A percentile compares a stretch with the other conserved stretches of the same genome.
Evolutionary conservation across 2,113 vertebrate genomes (phyloP).

Genomic region (Irena cyanogastra): DNA sequence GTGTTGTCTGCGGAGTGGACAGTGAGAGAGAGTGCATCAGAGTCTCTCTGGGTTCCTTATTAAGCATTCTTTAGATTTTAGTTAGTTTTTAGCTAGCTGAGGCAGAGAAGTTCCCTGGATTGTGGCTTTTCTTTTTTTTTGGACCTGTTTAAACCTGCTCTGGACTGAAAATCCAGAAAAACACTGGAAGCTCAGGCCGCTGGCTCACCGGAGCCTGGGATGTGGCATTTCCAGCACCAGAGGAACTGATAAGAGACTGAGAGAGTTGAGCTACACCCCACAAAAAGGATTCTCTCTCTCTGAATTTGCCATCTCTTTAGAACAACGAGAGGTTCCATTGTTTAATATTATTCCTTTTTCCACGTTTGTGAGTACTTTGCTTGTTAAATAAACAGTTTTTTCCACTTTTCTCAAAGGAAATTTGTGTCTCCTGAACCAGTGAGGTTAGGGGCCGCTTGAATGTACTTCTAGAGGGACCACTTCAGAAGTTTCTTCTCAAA

Average conservation of each 20-base stretch:
- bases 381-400: neutral
- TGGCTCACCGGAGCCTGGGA: fast-evolving
- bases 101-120: neutral
- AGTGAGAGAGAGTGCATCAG: neutral
- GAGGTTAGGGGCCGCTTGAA: fast-evolving
- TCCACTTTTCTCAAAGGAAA: neutral
- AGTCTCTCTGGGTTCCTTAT: no score
- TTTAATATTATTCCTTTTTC: neutral
- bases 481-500: neutral
- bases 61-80: neutral
- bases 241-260: no score
- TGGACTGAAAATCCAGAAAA: neutral
- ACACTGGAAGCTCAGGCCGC: fast-evolving
- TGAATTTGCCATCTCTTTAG: neutral
- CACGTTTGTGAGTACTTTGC: neutral
- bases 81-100: neutral
- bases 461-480: neutral
- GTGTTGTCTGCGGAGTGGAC: neutral
- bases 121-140: neutral
- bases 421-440: neutral
- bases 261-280: neutral
- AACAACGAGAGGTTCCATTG: neutral
- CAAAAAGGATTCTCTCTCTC: neutral
- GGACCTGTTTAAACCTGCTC: neutral
- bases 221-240: fast-evolving